A percentile compares a stretch with the other conserved stretches of the same genome.
Conservation (phyloP, 2,888 invertebrate genomes). For the Lymantria monacha region DNA sequence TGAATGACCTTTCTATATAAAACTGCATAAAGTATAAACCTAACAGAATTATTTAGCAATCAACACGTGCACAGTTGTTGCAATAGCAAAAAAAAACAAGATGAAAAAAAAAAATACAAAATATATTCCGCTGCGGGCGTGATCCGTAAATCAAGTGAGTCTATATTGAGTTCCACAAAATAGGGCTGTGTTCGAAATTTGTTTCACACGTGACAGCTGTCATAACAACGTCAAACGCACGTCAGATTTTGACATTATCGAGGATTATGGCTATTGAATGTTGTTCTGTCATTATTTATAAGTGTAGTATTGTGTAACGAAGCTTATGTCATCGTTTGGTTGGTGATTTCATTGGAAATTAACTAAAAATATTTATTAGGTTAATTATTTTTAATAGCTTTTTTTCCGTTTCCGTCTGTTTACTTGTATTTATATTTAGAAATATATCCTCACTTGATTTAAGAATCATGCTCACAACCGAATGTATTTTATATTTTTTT, state of each 20-base stretch:
- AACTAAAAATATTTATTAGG: too few species aligned
- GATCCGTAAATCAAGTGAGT: conserved; percentile 20
- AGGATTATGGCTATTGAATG: conserved; percentile 22
- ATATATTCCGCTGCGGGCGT: conserved; percentile 24
- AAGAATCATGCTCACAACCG: too few species aligned
- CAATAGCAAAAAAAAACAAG: conserved; percentile 11
- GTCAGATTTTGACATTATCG: conserved; percentile 33
- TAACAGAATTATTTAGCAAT: conserved; percentile 21
- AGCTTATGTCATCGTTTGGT: too few species aligned
- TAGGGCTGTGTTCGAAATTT: conserved; percentile 30
- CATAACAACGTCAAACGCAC: conserved; percentile 31
- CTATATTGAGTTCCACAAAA: conserved; percentile 15
- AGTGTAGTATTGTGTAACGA: conserved; percentile 1
- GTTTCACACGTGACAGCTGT: conserved; percentile 30
- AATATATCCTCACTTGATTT: too few species aligned
- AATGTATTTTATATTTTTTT: too few species aligned
- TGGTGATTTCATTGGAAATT: too few species aligned
- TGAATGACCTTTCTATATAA: too few species aligned
- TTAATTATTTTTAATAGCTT: too few species aligned
- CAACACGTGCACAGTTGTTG: conserved; percentile 22
- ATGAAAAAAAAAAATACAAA: conserved; percentile 20
- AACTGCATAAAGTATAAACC: neutral
- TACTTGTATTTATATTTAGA: too few species aligned
- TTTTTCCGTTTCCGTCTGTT: too few species aligned
- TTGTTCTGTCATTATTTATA: conserved; percentile 21